Evolutionary conservation across 2,888 invertebrate genomes (phyloP).

Genomic region (Dasysyrphus albostriatus): DNA sequence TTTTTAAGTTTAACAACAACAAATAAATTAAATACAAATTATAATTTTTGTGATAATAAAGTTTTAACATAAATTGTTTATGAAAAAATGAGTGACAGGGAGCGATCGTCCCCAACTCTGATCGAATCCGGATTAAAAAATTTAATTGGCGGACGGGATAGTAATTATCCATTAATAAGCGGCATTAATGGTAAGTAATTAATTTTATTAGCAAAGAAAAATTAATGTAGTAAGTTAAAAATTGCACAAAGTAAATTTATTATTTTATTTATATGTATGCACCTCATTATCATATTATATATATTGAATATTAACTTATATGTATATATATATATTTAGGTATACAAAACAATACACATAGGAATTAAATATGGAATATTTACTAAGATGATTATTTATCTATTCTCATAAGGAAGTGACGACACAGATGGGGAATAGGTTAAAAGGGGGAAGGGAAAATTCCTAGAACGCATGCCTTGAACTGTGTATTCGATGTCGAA

Average conservation of each 20-base stretch:
- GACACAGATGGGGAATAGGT: conserved; percentile 24
- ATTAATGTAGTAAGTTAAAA: background rate
- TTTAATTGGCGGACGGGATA: conserved; percentile 91
- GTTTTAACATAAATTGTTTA: conserved; percentile 81
- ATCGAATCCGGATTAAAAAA: conserved; percentile 94
- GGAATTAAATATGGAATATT: conserved; percentile 51
- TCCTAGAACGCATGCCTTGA: conserved; percentile 69
- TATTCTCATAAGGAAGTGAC: conserved; percentile 44
- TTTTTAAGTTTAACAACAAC: conserved; percentile 48
- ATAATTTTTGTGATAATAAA: conserved; percentile 80
- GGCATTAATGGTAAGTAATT: conserved; percentile 87
- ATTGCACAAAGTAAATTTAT: conserved; percentile 31
- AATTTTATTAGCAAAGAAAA: conserved; percentile 8
- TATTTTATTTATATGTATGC: conserved; percentile 41
- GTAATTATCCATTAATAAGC: conserved; percentile 91
- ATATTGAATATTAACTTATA: conserved; percentile 34
- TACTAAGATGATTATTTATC: conserved; percentile 59
- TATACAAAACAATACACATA: conserved; percentile 43
- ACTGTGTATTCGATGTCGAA: conserved; percentile 49
- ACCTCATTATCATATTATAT: conserved; percentile 68
- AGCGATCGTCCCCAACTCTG: conserved; percentile 94
- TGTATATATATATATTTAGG: conserved; percentile 1
- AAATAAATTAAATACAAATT: conserved; percentile 42
- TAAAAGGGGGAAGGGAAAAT: conserved; percentile 13
- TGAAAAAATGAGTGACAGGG: conserved; percentile 92